These are phyloP conservation scores for Bovichtus variegatus DNA, from an alignment of 2,797 vertebrate species.

Conservation along the genomic window DNA sequence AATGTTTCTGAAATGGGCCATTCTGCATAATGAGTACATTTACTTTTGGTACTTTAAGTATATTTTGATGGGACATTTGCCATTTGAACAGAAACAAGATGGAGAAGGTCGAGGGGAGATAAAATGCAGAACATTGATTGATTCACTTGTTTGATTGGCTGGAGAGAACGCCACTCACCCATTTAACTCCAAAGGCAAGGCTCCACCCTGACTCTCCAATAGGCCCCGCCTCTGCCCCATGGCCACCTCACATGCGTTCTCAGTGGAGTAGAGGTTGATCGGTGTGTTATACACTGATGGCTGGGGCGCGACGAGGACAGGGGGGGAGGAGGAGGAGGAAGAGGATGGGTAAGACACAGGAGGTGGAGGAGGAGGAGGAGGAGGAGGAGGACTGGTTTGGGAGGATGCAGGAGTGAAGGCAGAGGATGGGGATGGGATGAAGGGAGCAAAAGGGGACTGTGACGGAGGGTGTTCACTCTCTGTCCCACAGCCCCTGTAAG, in stretches of 20 bases:
- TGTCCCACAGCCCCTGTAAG: constrained; percentile 83
- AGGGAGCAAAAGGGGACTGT: constrained; percentile 84
- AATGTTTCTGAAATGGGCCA: too few relatives aligned
- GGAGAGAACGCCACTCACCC: constrained; percentile 89
- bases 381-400: constrained; percentile 84
- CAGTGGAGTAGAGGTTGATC: constrained; percentile 88
- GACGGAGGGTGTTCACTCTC: constrained; percentile 56
- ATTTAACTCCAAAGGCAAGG: constrained; percentile 90
- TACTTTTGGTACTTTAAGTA: too few relatives aligned
- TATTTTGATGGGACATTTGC: not conserved
- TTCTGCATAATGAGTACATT: too few relatives aligned
- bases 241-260: constrained; percentile 91
- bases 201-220: constrained; percentile 88
- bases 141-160: constrained; percentile 28
- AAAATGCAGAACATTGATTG: not conserved
- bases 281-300: constrained; percentile 89
- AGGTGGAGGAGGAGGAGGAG: constrained; percentile 86
- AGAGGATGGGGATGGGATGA: constrained; percentile 95
- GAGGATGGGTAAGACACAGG: constrained; percentile 86
- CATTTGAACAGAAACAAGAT: not conserved
- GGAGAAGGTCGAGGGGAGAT: not conserved
- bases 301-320: constrained; percentile 90
- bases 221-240: constrained; percentile 94
- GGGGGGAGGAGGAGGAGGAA: constrained; percentile 76
- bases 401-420: constrained; percentile 94